Evolutionary conservation across 2,113 vertebrate species (phyloP), one percentile per base, ranked within the genome.

Genomic region (Centropus unirufus): DNA sequence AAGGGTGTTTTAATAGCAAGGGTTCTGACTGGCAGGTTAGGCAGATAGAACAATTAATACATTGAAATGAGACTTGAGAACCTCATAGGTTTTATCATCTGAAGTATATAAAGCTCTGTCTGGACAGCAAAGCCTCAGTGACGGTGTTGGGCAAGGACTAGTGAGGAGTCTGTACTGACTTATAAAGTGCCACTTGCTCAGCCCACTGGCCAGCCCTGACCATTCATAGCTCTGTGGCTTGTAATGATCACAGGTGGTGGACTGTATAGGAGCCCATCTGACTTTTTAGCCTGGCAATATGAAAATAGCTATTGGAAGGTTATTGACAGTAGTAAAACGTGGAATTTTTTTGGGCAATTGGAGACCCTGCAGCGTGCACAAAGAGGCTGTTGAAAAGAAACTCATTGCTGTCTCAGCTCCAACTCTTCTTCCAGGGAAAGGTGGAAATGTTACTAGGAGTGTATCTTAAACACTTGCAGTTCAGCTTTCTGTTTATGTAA

Each of bases 351-450:
- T 74, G 55, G 44, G 18, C 67, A 32, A 3, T 13, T 30, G 23
- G 64, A 73, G 49, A 55, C 51, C 12, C 47, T 30, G 44, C 55
- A 17, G 26, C 2, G 30, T 29, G 40, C 58, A 10, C 42, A 18
- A 2, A 22, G 57, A 46, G 47, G 47, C 68, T 52, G 2, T 8
- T 76, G 81, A 15, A 59, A 55, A 44, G 77, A 89, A 89, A 42
- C 58, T 68, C 3, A 0, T 36, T 6, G 0, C n/a, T 54, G 24
- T 32, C n/a, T 42, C 1, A 0, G 57, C 82, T 58, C 49, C 70
- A 64, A 24, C 32, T 54, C 62, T 36, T 58, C 30, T 78, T 51
- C 52, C 36, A 30, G 46, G 49, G n/a, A 69, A 73, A 34, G 42
- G 14, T 26, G 24, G 12, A 93, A 66, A 20, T 54, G 42, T 87